phyloP scores from a whole-genome alignment of 2,113 vertebrate genomes.

The Sorex fumeus region DNA sequence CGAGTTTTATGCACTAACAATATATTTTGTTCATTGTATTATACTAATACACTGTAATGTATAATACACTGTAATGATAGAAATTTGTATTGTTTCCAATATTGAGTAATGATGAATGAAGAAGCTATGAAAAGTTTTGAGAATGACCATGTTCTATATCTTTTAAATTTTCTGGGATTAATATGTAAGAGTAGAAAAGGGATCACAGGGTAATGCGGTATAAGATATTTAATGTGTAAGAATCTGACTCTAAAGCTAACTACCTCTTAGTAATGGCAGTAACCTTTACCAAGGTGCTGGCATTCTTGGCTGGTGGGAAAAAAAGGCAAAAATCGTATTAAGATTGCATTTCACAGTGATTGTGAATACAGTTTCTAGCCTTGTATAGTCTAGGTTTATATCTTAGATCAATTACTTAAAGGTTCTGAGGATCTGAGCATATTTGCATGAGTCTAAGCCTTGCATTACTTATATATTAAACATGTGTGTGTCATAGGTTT shows the following conservation, averaged over 20 bases:
- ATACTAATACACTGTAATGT: background rate
- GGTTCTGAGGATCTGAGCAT: background rate
- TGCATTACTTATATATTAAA: conserved; percentile 24
- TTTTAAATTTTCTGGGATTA: conserved; percentile 8
- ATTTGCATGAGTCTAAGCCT: background rate
- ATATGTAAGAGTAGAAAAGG: too few relatives aligned
- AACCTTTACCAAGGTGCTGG: background rate
- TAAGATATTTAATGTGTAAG: background rate
- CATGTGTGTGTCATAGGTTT: background rate
- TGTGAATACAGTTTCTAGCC: background rate
- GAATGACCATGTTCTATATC: conserved; percentile 4
- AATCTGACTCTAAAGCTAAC: conserved; percentile 7
- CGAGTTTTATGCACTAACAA: background rate
- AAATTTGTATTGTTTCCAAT: conserved; percentile 23
- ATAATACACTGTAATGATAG: background rate
- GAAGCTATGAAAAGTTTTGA: conserved; percentile 8
- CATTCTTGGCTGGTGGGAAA: background rate
- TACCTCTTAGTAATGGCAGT: conserved; percentile 2
- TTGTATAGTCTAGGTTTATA: background rate
- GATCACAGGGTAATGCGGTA: background rate
- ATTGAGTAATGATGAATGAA: conserved; percentile 10
- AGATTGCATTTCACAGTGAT: background rate
- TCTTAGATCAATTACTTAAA: background rate
- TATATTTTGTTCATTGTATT: conserved; percentile 42
- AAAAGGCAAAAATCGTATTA: background rate